phyloP scores from a whole-genome alignment of 2,888 invertebrate genomes.

The Papilio elwesi region DNA sequence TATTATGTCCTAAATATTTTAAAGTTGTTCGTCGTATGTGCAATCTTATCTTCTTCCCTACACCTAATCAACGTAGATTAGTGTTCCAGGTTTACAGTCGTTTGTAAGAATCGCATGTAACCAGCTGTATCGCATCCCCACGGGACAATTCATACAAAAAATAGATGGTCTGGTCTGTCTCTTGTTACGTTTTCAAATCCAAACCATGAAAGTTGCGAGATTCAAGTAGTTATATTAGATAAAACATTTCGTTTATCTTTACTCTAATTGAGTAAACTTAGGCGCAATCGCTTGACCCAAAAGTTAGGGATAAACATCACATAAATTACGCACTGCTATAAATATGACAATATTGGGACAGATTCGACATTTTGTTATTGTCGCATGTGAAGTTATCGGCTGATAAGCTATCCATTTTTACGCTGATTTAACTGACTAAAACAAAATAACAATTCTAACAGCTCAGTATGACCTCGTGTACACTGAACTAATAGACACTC shows the following conservation, averaged over 20 bases:
- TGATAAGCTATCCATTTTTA: constrained; percentile 14
- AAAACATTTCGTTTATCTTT: constrained; percentile 18
- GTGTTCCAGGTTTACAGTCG: no score
- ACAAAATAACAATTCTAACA: neutral
- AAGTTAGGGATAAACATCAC: constrained; percentile 54
- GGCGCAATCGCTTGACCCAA: constrained; percentile 41
- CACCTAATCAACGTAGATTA: no score
- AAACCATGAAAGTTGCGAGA: neutral
- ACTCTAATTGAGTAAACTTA: constrained; percentile 26
- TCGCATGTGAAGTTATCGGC: neutral
- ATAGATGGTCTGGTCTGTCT: neutral
- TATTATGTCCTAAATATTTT: no score
- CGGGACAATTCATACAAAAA: neutral
- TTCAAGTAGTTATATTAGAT: neutral
- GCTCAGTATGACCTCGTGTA: neutral
- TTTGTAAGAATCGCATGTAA: no score
- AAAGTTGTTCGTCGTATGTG: no score
- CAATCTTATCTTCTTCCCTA: no score
- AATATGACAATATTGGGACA: constrained; percentile 22
- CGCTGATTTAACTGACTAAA: neutral
- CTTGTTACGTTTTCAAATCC: neutral
- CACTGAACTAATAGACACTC: no score
- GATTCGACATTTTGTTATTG: constrained; percentile 19
- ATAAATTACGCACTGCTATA: constrained; percentile 27
- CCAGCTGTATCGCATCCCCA: no score